phyloP scores from a whole-genome alignment of 2,797 vertebrate genomes.

The Silurus aristotelis region DNA sequence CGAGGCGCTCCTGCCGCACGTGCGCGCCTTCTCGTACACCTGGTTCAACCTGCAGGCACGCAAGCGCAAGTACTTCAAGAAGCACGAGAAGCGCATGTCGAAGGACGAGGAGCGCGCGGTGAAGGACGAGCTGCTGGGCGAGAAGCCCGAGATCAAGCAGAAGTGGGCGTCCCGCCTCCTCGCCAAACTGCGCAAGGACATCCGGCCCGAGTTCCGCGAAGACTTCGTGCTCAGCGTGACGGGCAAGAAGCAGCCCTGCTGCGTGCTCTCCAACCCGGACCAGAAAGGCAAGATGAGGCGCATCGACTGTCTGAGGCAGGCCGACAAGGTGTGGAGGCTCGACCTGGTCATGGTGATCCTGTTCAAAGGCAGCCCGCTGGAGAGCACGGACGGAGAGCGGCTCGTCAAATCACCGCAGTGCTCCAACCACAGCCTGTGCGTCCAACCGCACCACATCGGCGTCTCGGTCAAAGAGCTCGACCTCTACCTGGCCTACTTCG shows the following conservation, averaged over 20 bases:
- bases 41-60: constrained; percentile 97
- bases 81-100: constrained; percentile 94
- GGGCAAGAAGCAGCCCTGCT: constrained; percentile 91
- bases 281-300: constrained; percentile 96
- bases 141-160: constrained; percentile 89
- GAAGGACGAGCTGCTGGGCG: constrained; percentile 91
- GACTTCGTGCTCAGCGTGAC: constrained; percentile 96
- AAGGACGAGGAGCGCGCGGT: constrained; percentile 92
- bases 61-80: constrained; percentile 96
- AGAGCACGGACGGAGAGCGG: constrained; percentile 93
- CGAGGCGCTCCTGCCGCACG: constrained; percentile 91
- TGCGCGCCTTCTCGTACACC: constrained; percentile 93
- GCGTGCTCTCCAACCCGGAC: constrained; percentile 92
- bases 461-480: constrained; percentile 95
- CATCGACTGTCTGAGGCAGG: constrained; percentile 94
- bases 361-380: constrained; percentile 94
- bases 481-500: constrained; percentile 95
- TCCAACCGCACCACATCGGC: constrained; percentile 94
- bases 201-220: constrained; percentile 93
- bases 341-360: constrained; percentile 97
- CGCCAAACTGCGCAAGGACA: constrained; percentile 94
- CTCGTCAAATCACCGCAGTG: constrained; percentile 94
- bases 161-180: constrained; percentile 91
- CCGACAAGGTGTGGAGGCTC: constrained; percentile 95
- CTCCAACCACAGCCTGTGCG: constrained; percentile 90